These are phyloP conservation scores for Bathynomus jamesi DNA, from an alignment of 1,140 invertebrate species.

Conservation along the genomic window DNA sequence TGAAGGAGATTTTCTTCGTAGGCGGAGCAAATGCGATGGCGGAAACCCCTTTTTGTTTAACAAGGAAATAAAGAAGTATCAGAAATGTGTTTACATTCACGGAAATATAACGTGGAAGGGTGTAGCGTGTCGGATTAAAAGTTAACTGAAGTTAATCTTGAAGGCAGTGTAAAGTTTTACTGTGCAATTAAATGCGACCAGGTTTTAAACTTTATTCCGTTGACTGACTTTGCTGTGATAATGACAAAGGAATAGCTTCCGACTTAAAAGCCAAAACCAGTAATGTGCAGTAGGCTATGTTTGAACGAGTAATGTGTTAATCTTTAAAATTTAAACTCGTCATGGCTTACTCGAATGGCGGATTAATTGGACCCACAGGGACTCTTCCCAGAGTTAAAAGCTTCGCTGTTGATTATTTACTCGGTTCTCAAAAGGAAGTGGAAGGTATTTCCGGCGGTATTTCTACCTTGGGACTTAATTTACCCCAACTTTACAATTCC, in stretches of 20 bases:
- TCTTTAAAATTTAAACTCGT: neutral
- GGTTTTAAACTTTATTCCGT: neutral
- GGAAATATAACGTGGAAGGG: neutral
- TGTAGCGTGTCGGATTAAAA: neutral
- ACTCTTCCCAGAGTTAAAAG: neutral
- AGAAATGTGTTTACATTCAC: neutral
- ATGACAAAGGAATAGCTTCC: no score
- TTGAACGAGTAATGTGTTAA: no score
- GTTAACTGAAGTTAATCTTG: neutral
- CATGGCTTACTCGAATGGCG: neutral
- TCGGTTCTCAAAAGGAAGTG: neutral
- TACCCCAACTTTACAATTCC: neutral
- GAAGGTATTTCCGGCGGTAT: neutral
- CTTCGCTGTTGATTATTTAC: neutral
- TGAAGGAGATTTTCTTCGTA: neutral
- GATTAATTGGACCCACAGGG: neutral
- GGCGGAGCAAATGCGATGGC: neutral
- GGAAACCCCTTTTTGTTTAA: neutral
- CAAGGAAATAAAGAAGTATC: neutral
- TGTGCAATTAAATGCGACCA: neutral
- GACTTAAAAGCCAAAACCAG: no score
- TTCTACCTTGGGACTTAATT: neutral
- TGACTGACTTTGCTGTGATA: no score
- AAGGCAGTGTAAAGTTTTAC: neutral
- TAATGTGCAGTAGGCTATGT: no score